Base-by-base conservation (phyloP, 2,888 invertebrate species). In the Agapetus fuscipes region DNA sequence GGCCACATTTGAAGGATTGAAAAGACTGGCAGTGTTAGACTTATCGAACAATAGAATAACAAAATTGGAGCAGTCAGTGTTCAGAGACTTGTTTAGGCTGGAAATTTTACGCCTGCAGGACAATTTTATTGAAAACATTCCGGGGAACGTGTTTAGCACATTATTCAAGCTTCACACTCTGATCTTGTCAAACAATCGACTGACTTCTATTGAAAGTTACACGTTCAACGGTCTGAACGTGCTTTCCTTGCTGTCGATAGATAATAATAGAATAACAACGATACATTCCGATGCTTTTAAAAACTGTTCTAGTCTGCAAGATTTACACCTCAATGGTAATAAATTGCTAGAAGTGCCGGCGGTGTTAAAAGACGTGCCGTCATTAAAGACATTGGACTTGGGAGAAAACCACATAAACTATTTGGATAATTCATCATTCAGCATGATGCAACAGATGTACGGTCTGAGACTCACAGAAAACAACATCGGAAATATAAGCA, bases 391-490 rank as follows among this genome's bases (percentile, higher is more conserved):
- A 13, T 66, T 93, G 45, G 87, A 89, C 62, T 71, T 93, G 50
- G 87, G 86, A 17, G 85, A 87, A 64, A 93, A 91, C 63, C 77
- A 82, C 55, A 83, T 93, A 53, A 76, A 79, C 35, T 74, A 76
- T 50, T 74, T 91, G 52, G 80, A 77, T 52, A 83, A 84, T 57
- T 78, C 81, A 40, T 83, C 85, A n/a, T 84, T 90, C 55, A 76
- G 78, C 58, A 78, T 80, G 50, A 76, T 90, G 73, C 76, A 77
- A 52, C 82, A 84, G 55, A 76, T 93, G 58, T 83, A 83, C 55
- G 83, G 86, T 14, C 66, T 93, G 41, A 72, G 88, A 53, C 64
- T 93, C 43, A 87, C 88, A 17, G 84, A 86, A 63, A 93, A 93
- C 60, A 80, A 82, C 58, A 85, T 83, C 52, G 80, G 79, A 39